A percentile compares a stretch with the other conserved stretches of the same genome.
Conservation (phyloP, 1,140 invertebrate species). For the Andrena cerasifolii region DNA sequence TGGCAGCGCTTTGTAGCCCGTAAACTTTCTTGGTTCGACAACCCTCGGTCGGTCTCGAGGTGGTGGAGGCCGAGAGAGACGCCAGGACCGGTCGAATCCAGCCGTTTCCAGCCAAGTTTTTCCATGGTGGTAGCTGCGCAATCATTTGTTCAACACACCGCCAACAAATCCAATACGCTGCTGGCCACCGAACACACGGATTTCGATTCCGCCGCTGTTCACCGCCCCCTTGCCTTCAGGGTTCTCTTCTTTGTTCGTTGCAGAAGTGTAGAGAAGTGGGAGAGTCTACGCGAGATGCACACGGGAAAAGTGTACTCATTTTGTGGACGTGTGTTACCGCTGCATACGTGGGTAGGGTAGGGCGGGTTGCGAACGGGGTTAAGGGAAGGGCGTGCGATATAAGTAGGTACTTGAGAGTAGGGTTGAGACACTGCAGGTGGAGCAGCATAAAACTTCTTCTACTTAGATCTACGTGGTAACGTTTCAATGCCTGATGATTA, state of each 20-base stretch:
- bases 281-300: background rate
- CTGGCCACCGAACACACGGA: conserved; percentile 55
- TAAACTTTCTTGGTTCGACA: conserved; percentile 78
- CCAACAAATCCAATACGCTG: conserved; percentile 79
- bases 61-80: conserved; percentile 43
- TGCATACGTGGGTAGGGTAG: too few species aligned
- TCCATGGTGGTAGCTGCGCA: conserved; percentile 74
- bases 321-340: background rate
- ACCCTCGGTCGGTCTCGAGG: conserved; percentile 68
- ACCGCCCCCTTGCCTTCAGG: background rate
- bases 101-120: conserved; percentile 73
- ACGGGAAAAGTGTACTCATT: background rate
- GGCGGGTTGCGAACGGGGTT: too few species aligned
- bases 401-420: too few species aligned
- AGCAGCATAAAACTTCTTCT: too few species aligned
- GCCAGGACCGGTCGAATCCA: conserved; percentile 67
- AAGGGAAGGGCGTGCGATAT: too few species aligned
- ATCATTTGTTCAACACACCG: conserved; percentile 81
- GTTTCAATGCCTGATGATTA: too few species aligned
- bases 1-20: conserved; percentile 70
- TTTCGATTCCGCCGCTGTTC: conserved; percentile 28
- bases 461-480: too few species aligned
- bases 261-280: background rate
- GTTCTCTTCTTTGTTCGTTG: background rate
- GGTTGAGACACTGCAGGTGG: too few species aligned